phyloP scores from a whole-genome alignment of 2,113 vertebrate species.

The Pseudois nayaur region DNA sequence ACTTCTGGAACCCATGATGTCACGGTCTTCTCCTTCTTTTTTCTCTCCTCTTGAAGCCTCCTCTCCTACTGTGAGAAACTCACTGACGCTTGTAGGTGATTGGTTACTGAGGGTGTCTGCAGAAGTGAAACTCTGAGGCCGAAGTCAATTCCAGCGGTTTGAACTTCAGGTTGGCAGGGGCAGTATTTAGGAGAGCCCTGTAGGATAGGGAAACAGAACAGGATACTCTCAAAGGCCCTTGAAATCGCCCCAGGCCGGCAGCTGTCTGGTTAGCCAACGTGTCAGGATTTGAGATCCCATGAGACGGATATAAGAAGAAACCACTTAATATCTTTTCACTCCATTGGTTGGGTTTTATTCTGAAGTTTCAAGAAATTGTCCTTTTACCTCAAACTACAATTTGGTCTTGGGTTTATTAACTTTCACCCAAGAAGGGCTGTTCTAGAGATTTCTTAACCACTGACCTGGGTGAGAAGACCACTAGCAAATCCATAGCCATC shows the following conservation, averaged over 20 bases:
- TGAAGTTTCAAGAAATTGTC: neutral
- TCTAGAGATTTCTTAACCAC: too few species aligned
- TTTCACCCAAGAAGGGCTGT: neutral
- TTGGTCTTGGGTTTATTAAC: neutral
- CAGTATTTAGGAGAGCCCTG: neutral
- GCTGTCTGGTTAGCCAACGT: neutral
- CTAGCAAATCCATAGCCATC: too few species aligned
- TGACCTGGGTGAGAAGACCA: neutral
- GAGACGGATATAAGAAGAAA: neutral
- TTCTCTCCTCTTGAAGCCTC: neutral
- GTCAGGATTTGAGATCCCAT: neutral
- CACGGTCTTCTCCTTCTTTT: accelerated
- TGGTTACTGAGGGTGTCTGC: neutral
- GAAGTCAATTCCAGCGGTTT: neutral
- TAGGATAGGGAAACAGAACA: neutral
- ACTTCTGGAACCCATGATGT: neutral
- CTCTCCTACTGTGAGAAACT: neutral
- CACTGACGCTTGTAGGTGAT: neutral
- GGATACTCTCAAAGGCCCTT: neutral
- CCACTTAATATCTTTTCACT: neutral
- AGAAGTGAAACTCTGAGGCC: neutral
- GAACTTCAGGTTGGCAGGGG: neutral
- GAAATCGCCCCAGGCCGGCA: neutral
- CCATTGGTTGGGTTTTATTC: neutral
- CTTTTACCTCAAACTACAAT: neutral